These are phyloP conservation scores for Ginglymostoma cirratum DNA, from an alignment of 2,113 vertebrate species.

Conservation along the genomic window DNA sequence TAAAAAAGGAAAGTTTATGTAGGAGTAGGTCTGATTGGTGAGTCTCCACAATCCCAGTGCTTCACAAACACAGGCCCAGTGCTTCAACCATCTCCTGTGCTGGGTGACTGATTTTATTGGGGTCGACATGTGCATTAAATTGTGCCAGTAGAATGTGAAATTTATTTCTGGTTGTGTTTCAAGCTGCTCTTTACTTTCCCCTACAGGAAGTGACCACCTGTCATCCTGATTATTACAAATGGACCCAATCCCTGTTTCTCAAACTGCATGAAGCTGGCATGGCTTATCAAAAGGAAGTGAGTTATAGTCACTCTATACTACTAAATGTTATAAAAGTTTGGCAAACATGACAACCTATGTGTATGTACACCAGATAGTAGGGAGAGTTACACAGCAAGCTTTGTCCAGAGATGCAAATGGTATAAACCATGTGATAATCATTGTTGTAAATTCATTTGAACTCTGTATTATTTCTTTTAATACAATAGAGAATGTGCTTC, in stretches of 20 bases:
- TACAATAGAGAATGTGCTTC: background rate
- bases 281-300: constrained; percentile 93
- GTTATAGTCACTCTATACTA: constrained; percentile 39
- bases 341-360: background rate
- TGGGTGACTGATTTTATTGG: background rate
- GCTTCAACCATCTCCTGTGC: too few species aligned
- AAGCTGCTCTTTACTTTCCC: constrained; percentile 33
- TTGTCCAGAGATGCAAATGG: background rate
- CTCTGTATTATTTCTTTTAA: background rate
- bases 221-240: constrained; percentile 86
- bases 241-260: constrained; percentile 91
- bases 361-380: background rate
- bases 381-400: background rate
- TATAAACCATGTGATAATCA: background rate
- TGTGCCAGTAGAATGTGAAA: background rate
- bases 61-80: background rate
- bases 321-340: background rate
- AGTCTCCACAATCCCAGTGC: background rate
- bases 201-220: constrained; percentile 87
- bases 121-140: background rate
- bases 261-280: constrained; percentile 83
- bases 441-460: background rate
- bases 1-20: too few species aligned
- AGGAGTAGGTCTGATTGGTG: background rate
- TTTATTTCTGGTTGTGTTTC: background rate